Conservation (phyloP, 2,797 vertebrate genomes). For the Anabacerthia variegaticeps region DNA sequence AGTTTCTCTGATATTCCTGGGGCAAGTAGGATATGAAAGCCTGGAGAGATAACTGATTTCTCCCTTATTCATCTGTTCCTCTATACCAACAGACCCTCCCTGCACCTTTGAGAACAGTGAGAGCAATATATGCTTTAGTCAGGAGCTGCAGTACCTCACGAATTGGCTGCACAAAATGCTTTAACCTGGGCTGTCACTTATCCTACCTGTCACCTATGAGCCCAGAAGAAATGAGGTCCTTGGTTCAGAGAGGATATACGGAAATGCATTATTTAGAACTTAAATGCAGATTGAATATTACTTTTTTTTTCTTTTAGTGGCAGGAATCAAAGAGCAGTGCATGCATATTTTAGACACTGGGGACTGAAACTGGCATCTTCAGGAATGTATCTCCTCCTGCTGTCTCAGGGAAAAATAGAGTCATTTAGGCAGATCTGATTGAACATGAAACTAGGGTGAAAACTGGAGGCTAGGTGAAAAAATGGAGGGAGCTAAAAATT, state of each 20-base stretch:
- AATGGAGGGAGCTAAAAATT: constrained; percentile 1
- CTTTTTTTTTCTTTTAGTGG: background rate
- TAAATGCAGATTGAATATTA: background rate
- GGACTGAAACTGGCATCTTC: background rate
- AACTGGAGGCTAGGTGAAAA: constrained; percentile 28
- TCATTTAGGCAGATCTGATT: background rate
- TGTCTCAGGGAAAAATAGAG: background rate
- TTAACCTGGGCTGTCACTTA: background rate
- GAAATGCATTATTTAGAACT: constrained; percentile 37
- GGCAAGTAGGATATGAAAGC: background rate
- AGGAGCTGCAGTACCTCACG: background rate
- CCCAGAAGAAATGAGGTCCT: background rate
- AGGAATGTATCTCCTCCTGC: background rate
- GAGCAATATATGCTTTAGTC: background rate
- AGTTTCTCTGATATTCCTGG: background rate
- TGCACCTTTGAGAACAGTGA: background rate
- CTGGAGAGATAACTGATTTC: background rate
- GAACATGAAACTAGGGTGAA: constrained; percentile 23
- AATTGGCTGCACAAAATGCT: background rate
- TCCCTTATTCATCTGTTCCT: background rate
- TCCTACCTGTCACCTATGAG: background rate
- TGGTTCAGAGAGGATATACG: background rate
- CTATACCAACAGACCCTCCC: background rate
- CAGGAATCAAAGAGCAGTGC: background rate
- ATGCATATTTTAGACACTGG: background rate